These are phyloP conservation scores for Apotomis turbidana DNA, from an alignment of 2,888 invertebrate species.

Conservation along the genomic window DNA sequence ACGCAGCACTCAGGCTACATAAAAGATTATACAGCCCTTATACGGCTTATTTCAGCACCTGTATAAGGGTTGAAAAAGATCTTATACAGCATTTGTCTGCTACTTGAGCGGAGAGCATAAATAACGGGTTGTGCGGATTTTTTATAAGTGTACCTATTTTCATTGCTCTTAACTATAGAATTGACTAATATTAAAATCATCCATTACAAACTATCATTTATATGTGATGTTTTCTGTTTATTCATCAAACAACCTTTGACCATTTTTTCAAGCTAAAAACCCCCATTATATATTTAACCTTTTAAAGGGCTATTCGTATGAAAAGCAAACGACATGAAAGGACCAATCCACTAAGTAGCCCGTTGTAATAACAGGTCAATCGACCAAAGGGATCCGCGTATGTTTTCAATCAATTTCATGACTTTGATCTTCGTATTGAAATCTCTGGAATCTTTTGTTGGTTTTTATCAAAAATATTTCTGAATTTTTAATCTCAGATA, in stretches of 20 bases:
- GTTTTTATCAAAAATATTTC: background rate
- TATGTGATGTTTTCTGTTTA: background rate
- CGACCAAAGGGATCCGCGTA: conserved; percentile 40
- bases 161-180: no score
- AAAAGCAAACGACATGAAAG: conserved; percentile 42
- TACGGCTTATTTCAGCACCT: no score
- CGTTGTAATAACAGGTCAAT: conserved; percentile 41
- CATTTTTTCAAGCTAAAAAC: conserved; percentile 17
- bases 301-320: conserved; percentile 35
- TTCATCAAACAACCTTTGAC: conserved; percentile 27
- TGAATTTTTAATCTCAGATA: background rate
- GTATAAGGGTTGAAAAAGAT: no score
- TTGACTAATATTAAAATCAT: background rate
- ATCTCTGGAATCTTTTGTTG: background rate
- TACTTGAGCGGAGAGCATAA: no score
- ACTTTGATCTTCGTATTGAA: conserved; percentile 41
- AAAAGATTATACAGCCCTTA: no score
- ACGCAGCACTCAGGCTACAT: no score
- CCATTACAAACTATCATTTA: background rate
- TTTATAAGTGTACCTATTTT: no score
- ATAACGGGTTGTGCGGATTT: no score
- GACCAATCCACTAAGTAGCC: conserved; percentile 45
- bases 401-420: conserved; percentile 36
- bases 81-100: no score
- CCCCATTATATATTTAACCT: conserved; percentile 30